Base-by-base conservation (phyloP, 53 echinoderm and acorn worm species). In the Zoroaster sp. region DNA sequence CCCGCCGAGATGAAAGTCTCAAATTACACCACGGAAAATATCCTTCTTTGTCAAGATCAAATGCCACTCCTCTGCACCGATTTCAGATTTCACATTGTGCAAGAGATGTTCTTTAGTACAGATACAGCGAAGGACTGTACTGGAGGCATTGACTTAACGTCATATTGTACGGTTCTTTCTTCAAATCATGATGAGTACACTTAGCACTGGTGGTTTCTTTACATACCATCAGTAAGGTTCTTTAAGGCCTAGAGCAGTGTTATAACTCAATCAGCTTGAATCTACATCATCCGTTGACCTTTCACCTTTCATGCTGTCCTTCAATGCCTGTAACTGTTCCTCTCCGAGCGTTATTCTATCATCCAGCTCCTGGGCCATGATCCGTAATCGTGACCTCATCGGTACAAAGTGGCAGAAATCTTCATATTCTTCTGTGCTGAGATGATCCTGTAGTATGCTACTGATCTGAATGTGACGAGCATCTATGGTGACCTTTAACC, bases 261-360 rank as follows among this genome's bases (percentile, higher is more conserved):
- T 23, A 9, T n/a, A 3, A 21, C 42, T 31, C 40, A 23, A 69
- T 83, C 83, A 83, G 83, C 83, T 83, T 14, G 69, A n/a, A 9
- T 70, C 44, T 12, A 53, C 33, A 23, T 83, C 83, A 17, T 40
- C 28, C 28, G 42, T 42, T n/a, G 41, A 39, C n/a, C 78, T 38
- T 3, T 51, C 79, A 63, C 90, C 90, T 47, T 75, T 72, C 51
- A 96, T 78, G 49, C 97, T 96, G 45, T 93, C 94, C 35, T 79
- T 47, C 17, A 96, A 74, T 1, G 97, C 97, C 74, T 95, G 93
- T 67, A 96, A 80, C 81, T 96, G 97, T 71, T 96, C 97, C 44
- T 96, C 94, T 0, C 97, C 97, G 17, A 95, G 69, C 30, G 88
- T 80, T 30, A 96, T 93, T 54, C 95, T 91, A 59, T 96, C 97